Evolutionary conservation across 1,140 invertebrate species (phyloP), one percentile per base, ranked within the genome.

Genomic region (Batillaria attramentaria): DNA sequence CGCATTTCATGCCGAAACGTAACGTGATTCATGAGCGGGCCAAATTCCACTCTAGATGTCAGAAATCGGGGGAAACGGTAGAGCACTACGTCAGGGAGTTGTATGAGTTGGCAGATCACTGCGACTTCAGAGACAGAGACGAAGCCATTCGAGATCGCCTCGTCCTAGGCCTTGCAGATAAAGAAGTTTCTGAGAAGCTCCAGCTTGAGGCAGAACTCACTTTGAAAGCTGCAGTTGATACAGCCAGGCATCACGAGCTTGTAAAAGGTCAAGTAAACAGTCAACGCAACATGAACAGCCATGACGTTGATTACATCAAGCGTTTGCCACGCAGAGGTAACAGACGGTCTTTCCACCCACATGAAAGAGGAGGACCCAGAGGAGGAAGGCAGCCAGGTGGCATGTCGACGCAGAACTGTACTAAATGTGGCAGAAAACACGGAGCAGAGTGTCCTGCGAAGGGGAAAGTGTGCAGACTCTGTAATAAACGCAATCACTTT

Each of bases 401-500:
- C n/a, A n/a, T n/a, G n/a, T n/a, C n/a, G n/a, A n/a, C n/a, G n/a
- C n/a, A n/a, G n/a, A n/a, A n/a, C n/a, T n/a, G 62, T 28, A 66
- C 20, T 6, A 28, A 35, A 16, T 20, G 62, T 66, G 62, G 62
- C 31, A 20, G 18, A 66, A 20, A 8, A 16, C 60, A 78, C 4
- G 18, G n/a, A 24, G 16, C 31, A 24, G 37, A 62, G 33, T 76
- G 73, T 62, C 73, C 73, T 16, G 33, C 77, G 3, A 72, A 41
- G 28, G 77, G 77, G 13, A 72, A 70, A 37, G 18, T 39, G 6
- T 78, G 77, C 60, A 31, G n/a, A 16, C 33, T 20, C 5, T 78
- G 77, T 70, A 33, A 39, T 35, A 69, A 70, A n/a, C 42, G 18
- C 3, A 46, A 50, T 41, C 77, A 78, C 41, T 78, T 78, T 39